Evolutionary conservation across 2,888 invertebrate species (phyloP).

Genomic region (Protodeltote pygarga): DNA sequence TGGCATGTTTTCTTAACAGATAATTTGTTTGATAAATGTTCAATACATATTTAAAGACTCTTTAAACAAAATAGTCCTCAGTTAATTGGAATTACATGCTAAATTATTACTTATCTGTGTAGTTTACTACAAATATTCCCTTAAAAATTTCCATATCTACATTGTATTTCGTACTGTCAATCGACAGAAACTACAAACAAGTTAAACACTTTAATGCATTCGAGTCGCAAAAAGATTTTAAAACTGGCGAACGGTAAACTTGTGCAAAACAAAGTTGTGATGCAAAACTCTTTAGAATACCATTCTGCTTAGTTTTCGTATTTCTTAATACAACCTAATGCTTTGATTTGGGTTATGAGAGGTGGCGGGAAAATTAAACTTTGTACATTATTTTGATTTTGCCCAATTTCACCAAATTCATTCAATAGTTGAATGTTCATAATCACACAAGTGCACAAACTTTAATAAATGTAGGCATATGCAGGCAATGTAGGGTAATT

Average conservation of each 20-base stretch:
- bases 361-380: constrained; percentile 45
- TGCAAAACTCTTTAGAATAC: constrained; percentile 81
- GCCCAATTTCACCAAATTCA: not conserved
- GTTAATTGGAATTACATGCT: no score
- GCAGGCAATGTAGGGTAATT: no score
- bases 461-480: no score
- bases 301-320: constrained; percentile 85
- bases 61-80: no score
- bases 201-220: constrained; percentile 69
- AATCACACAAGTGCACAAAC: no score
- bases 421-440: no score
- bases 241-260: constrained; percentile 75
- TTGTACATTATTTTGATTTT: not conserved
- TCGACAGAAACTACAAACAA: constrained; percentile 51
- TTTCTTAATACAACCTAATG: constrained; percentile 84
- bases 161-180: constrained; percentile 26
- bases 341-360: constrained; percentile 52
- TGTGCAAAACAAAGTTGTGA: constrained; percentile 81
- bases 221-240: constrained; percentile 67
- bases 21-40: no score
- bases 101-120: no score
- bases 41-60: no score
- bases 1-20: no score
- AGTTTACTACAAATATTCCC: constrained; percentile 5
- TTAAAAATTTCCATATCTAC: constrained; percentile 12